Percentiles rank a stretch among this genome's conserved stretches.
These are phyloP conservation scores for Lithobius niger DNA, from an alignment of 1,140 invertebrate species.

Conservation along the genomic window DNA sequence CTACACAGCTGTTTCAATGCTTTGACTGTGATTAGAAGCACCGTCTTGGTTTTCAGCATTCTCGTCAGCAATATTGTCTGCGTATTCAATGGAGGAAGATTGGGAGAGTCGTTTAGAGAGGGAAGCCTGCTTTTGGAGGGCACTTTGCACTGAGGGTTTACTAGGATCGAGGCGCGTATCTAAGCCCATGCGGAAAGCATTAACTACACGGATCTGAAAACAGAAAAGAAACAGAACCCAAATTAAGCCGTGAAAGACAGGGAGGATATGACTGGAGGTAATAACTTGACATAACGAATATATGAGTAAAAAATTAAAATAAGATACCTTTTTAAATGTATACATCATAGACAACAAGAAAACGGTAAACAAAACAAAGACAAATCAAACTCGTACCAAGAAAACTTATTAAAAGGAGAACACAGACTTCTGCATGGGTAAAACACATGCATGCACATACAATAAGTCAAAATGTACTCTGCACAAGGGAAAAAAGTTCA, in stretches of 20 bases:
- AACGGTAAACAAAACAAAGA: too few relatives aligned
- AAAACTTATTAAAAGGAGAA: too few relatives aligned
- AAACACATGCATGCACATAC: too few relatives aligned
- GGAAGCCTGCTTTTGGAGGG: conserved; percentile 78
- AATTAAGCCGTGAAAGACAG: not conserved
- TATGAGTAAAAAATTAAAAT: not conserved
- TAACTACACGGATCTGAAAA: conserved; percentile 95
- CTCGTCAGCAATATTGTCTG: conserved; percentile 62
- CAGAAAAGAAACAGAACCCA: conserved; percentile 19
- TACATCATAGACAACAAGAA: too few relatives aligned
- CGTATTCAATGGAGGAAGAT: conserved; percentile 80
- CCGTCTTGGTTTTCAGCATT: conserved; percentile 11
- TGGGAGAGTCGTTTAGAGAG: conserved; percentile 77
- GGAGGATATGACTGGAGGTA: too few relatives aligned
- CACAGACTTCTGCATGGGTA: too few relatives aligned
- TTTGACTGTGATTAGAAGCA: conserved; percentile 12
- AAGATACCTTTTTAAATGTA: not conserved
- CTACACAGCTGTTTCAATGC: conserved; percentile 13
- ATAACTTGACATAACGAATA: too few relatives aligned
- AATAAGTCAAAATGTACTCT: too few relatives aligned
- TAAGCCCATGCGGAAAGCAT: conserved; percentile 96
- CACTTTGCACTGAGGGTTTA: conserved; percentile 73
- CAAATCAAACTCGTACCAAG: too few relatives aligned
- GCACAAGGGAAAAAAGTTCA: too few relatives aligned
- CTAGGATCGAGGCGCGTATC: conserved; percentile 86